Evolutionary conservation across 1,140 invertebrate genomes (phyloP).

Genomic region (Drosophila seguyi): DNA sequence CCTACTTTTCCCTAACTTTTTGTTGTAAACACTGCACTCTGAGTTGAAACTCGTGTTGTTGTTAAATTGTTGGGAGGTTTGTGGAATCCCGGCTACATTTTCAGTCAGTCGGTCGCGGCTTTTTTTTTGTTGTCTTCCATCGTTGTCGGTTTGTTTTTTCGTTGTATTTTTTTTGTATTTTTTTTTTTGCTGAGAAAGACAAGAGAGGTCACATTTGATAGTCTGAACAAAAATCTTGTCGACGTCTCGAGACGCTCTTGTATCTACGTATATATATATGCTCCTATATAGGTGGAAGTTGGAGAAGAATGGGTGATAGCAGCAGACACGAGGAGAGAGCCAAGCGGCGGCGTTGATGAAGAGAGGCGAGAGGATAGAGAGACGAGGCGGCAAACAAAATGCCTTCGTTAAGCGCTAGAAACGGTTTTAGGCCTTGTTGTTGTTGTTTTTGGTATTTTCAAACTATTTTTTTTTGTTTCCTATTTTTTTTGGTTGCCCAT

Average conservation of each 20-base stretch:
- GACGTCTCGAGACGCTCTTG: constrained; percentile 47
- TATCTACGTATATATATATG: constrained; percentile 27
- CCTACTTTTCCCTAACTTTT: neutral
- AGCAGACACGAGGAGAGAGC: constrained; percentile 46
- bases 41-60: constrained; percentile 77
- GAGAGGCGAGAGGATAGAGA: constrained; percentile 21
- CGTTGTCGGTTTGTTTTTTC: constrained; percentile 44
- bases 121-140: constrained; percentile 46
- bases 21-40: constrained; percentile 44
- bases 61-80: constrained; percentile 71
- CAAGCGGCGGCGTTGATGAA: constrained; percentile 1
- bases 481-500: constrained; percentile 66
- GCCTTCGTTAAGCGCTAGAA: constrained; percentile 78
- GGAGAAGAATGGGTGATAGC: constrained; percentile 72
- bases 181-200: constrained; percentile 61
- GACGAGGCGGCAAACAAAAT: constrained; percentile 74
- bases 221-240: constrained; percentile 77
- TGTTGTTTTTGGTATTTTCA: constrained; percentile 7
- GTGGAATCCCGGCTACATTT: constrained; percentile 59
- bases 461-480: constrained; percentile 35
- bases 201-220: constrained; percentile 81
- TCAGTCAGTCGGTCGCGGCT: constrained; percentile 29
- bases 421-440: constrained; percentile 66
- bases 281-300: constrained; percentile 9
- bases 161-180: constrained; percentile 19